Conservation (phyloP, 1,140 invertebrate species). For the Apocrypta bakeri region DNA sequence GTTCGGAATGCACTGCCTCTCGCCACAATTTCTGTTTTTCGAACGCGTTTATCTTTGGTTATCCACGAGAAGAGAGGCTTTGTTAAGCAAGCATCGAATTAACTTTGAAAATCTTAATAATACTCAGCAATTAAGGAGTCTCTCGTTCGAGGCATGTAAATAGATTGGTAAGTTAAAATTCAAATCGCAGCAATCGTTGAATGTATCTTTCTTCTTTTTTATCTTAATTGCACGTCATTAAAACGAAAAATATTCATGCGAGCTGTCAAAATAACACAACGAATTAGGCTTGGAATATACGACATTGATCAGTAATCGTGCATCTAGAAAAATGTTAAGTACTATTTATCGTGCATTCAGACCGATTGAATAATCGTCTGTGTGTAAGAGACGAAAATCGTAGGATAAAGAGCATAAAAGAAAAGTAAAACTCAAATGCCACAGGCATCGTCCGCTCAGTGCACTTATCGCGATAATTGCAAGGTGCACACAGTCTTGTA, state of each 20-base stretch:
- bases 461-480: slow-evolving; percentile 43
- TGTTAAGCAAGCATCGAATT: slow-evolving; percentile 8
- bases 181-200: neutral
- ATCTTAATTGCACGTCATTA: slow-evolving; percentile 12
- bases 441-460: neutral
- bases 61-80: neutral
- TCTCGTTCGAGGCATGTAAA: slow-evolving; percentile 6
- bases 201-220: neutral
- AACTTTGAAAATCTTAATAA: slow-evolving; percentile 33
- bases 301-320: neutral
- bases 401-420: neutral
- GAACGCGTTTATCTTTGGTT: neutral
- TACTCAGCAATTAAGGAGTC: neutral
- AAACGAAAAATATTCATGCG: neutral
- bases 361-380: neutral
- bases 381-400: no score
- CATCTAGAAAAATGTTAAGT: neutral
- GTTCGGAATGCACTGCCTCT: slow-evolving; percentile 25
- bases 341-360: neutral
- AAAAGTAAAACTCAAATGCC: slow-evolving; percentile 1
- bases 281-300: neutral
- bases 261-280: neutral
- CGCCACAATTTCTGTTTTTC: neutral
- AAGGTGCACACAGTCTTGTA: slow-evolving; percentile 18
- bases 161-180: slow-evolving; percentile 2